Conservation (phyloP, 2,888 invertebrate species). For the Plutella xylostella region DNA sequence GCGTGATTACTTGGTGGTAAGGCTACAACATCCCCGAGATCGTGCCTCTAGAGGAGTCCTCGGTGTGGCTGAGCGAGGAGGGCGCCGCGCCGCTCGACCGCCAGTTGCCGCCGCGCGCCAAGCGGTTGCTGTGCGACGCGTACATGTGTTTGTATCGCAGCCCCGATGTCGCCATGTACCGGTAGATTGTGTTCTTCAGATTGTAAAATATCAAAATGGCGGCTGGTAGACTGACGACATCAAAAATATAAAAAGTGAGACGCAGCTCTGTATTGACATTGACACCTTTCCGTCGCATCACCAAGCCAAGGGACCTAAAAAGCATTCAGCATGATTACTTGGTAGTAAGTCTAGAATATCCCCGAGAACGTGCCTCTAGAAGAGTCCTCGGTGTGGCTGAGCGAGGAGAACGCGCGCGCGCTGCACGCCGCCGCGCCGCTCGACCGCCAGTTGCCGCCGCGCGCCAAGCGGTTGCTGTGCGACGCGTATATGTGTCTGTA, state of each 20-base stretch:
- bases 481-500: slow-evolving; percentile 99
- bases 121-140: slow-evolving; percentile 92
- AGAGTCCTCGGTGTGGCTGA: slow-evolving; percentile 88
- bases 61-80: slow-evolving; percentile 89
- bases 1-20: too few relatives aligned
- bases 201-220: neutral
- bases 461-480: slow-evolving; percentile 88
- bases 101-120: slow-evolving; percentile 85
- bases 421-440: slow-evolving; percentile 75
- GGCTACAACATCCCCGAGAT: slow-evolving; percentile 98
- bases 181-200: slow-evolving; percentile 55
- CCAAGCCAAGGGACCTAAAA: too few relatives aligned
- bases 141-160: slow-evolving; percentile 99
- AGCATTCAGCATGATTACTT: too few relatives aligned
- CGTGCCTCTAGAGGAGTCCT: slow-evolving; percentile 85
- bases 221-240: neutral
- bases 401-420: too few relatives aligned
- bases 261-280: too few relatives aligned
- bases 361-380: slow-evolving; percentile 92
- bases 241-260: too few relatives aligned
- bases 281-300: too few relatives aligned
- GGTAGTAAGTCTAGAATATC: slow-evolving; percentile 95
- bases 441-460: slow-evolving; percentile 85
- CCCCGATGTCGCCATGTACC: slow-evolving; percentile 93
- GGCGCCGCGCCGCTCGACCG: slow-evolving; percentile 79